Evolutionary conservation across 2,113 vertebrate species (phyloP).

Genomic region (Solenodon paradoxus): DNA sequence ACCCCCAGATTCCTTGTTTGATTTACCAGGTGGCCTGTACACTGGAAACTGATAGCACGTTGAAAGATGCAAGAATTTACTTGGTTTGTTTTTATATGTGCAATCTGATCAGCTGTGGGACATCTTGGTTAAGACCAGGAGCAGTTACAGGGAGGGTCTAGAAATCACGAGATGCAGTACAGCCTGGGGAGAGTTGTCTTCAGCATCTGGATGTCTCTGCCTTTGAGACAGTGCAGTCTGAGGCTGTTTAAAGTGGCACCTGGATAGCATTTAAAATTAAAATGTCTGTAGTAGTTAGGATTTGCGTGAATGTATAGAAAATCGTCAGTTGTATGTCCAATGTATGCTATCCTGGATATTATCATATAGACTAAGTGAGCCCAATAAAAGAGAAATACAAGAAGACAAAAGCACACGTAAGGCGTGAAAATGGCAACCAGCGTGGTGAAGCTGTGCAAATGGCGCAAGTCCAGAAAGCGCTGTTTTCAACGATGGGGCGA

Average conservation of each 20-base stretch:
- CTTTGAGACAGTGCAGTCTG: background rate
- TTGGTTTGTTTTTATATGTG: background rate
- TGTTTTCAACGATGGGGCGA: background rate
- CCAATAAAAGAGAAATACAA: slow-evolving; percentile 15
- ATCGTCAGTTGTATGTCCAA: background rate
- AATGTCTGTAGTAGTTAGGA: background rate
- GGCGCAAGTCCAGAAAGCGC: slow-evolving; percentile 15
- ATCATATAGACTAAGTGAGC: background rate
- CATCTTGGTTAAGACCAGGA: slow-evolving; percentile 30
- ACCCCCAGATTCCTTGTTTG: background rate
- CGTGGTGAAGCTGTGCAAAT: background rate
- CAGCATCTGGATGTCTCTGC: no score
- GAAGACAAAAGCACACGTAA: slow-evolving; percentile 18
- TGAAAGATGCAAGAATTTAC: slow-evolving; percentile 43
- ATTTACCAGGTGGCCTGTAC: background rate
- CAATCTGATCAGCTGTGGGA: slow-evolving; percentile 14
- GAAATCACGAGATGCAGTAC: background rate
- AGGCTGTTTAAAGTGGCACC: background rate
- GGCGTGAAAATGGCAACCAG: slow-evolving; percentile 12
- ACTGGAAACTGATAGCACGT: background rate
- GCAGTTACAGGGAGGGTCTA: background rate
- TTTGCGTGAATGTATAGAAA: slow-evolving; percentile 9
- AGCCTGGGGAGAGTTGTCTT: background rate
- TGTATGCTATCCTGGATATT: background rate
- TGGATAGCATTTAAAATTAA: background rate